Conservation (phyloP, 2,888 invertebrate genomes). For the Furcula furcula region DNA sequence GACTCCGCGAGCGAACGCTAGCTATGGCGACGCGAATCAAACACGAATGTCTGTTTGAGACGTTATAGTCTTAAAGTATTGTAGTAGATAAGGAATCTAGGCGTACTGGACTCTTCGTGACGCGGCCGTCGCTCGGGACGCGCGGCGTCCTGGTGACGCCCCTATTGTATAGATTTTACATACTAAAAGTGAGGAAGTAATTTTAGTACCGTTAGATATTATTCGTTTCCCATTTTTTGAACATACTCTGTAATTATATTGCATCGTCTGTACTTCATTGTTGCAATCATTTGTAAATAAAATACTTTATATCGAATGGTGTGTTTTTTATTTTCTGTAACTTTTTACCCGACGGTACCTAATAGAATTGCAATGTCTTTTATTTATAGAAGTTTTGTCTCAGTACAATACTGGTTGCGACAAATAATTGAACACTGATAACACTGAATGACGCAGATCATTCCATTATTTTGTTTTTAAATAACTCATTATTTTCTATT, state of each 20-base stretch:
- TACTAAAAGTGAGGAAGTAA: conserved; percentile 52
- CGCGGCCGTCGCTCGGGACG: conserved; percentile 5
- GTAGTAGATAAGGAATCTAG: background rate
- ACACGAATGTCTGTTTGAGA: background rate
- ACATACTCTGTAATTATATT: conserved; percentile 81
- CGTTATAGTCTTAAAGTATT: background rate
- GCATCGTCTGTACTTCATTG: conserved; percentile 81
- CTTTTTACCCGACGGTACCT: no score
- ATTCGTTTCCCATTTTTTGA: conserved; percentile 77
- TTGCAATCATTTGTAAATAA: conserved; percentile 84
- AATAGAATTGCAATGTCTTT: no score
- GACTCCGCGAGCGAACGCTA: background rate
- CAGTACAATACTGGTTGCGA: no score
- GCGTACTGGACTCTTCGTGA: conserved; percentile 2
- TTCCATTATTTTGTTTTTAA: no score
- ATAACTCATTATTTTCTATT: no score
- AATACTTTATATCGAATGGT: conserved; percentile 80
- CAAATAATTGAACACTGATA: no score
- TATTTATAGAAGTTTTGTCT: no score
- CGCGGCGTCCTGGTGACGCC: no score
- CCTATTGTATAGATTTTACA: conserved; percentile 70
- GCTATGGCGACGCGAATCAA: background rate
- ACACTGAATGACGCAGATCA: no score
- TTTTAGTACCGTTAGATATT: conserved; percentile 80
- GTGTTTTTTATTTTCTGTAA: no score